Evolutionary conservation across 35 echinoderm and acorn worm genomes (phyloP).

Genomic region (Heliocidaris erythrogramma): DNA sequence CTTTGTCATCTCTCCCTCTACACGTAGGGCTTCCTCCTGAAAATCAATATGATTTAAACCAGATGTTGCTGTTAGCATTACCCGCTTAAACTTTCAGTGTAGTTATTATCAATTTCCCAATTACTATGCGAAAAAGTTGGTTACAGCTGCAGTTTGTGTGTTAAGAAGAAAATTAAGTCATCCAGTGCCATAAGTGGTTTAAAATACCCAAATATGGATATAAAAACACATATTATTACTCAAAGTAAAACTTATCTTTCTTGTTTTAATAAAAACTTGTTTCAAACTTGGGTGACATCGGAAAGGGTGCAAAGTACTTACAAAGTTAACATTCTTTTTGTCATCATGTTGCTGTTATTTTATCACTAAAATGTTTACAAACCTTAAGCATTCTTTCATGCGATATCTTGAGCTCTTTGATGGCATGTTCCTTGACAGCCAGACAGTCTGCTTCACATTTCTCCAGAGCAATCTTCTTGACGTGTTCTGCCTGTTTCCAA

Average conservation of each 20-base stretch:
- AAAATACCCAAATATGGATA: too few relatives aligned
- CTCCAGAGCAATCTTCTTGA: constrained; percentile 78
- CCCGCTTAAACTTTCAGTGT: neutral
- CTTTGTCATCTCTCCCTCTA: constrained; percentile 87
- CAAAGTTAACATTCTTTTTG: too few relatives aligned
- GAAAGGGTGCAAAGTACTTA: too few relatives aligned
- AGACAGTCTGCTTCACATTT: constrained; percentile 58
- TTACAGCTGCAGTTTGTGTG: too few relatives aligned
- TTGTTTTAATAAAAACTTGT: too few relatives aligned
- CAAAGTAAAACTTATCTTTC: too few relatives aligned
- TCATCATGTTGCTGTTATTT: too few relatives aligned
- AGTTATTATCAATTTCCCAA: neutral
- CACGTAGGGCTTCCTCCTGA: constrained; percentile 73
- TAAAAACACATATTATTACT: too few relatives aligned
- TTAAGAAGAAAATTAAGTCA: too few relatives aligned
- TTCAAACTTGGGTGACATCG: too few relatives aligned
- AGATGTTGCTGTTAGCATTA: neutral
- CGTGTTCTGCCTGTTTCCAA: constrained; percentile 80
- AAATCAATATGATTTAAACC: neutral
- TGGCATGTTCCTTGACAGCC: constrained; percentile 63
- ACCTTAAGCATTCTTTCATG: constrained; percentile 87
- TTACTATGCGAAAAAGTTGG: neutral
- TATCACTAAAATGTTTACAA: neutral
- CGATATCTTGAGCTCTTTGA: constrained; percentile 62
- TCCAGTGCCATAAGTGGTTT: too few relatives aligned